These are phyloP conservation scores for Xestoiulus laeticollis DNA, from an alignment of 2,888 invertebrate species.

Conservation along the genomic window DNA sequence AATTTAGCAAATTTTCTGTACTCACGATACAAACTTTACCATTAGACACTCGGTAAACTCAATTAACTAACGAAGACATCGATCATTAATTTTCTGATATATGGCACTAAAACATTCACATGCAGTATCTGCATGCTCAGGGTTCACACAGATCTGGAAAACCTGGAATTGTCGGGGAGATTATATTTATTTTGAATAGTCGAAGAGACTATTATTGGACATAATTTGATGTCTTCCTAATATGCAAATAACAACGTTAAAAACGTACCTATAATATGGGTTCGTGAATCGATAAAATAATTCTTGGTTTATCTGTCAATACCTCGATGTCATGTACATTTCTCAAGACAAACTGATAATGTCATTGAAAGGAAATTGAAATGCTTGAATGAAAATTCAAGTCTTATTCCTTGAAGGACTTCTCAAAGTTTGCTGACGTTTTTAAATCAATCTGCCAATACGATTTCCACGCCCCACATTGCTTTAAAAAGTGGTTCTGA, in stretches of 20 bases:
- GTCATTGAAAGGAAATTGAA: conserved; percentile 15
- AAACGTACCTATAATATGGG: too few relatives aligned
- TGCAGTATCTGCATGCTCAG: too few relatives aligned
- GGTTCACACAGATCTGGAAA: too few relatives aligned
- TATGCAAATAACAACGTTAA: neutral
- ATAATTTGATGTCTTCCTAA: too few relatives aligned
- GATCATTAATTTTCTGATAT: neutral
- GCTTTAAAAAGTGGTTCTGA: neutral
- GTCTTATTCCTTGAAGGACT: neutral
- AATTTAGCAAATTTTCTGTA: neutral
- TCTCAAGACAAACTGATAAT: conserved; percentile 13
- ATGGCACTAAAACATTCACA: too few relatives aligned
- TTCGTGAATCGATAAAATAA: neutral
- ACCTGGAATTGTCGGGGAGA: too few relatives aligned
- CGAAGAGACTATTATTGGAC: too few relatives aligned
- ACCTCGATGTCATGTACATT: neutral
- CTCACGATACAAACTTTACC: neutral
- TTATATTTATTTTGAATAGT: too few relatives aligned
- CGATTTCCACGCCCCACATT: neutral
- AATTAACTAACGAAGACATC: neutral
- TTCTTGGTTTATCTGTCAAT: neutral
- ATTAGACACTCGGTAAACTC: neutral
- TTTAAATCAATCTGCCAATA: neutral
- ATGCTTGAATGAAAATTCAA: neutral
- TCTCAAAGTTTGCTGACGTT: conserved; percentile 5